phyloP scores from a whole-genome alignment of 2,888 invertebrate genomes.

The Melieria omissa region DNA sequence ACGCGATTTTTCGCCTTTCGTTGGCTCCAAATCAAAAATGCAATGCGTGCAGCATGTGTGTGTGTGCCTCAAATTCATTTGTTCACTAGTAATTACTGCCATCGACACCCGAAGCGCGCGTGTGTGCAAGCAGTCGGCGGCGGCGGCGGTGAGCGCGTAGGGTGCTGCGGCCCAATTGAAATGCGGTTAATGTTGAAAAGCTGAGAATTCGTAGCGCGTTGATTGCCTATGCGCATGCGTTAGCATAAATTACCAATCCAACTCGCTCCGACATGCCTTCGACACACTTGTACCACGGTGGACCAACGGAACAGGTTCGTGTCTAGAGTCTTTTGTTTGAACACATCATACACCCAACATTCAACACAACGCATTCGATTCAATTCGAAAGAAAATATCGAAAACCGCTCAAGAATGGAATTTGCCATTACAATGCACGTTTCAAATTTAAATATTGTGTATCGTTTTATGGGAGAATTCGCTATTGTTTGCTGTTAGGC shows the following conservation, averaged over 20 bases:
- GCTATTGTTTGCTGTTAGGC: too few relatives aligned
- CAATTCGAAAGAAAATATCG: not conserved
- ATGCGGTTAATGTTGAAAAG: not conserved
- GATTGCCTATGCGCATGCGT: not conserved
- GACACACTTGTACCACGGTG: too few relatives aligned
- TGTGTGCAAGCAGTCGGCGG: not conserved
- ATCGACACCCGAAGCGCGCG: not conserved
- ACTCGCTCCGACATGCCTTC: too few relatives aligned
- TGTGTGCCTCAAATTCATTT: not conserved
- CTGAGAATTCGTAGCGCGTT: not conserved
- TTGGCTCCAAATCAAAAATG: not conserved
- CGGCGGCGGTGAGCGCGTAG: too few relatives aligned
- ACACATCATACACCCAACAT: not conserved
- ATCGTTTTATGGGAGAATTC: too few relatives aligned
- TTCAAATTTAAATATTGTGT: too few relatives aligned
- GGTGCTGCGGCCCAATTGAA: not conserved
- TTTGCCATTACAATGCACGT: too few relatives aligned
- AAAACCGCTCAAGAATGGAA: not conserved
- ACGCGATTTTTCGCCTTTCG: too few relatives aligned
- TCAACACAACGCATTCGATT: not conserved
- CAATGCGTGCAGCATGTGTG: not conserved
- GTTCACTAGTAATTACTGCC: not conserved
- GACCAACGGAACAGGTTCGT: constrained; percentile 14
- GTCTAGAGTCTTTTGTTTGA: constrained; percentile 13
- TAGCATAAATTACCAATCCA: not conserved